Percentiles rank a stretch among this genome's conserved stretches.
phyloP scores from a whole-genome alignment of 2,888 invertebrate genomes.

The Eurytoma californica region DNA sequence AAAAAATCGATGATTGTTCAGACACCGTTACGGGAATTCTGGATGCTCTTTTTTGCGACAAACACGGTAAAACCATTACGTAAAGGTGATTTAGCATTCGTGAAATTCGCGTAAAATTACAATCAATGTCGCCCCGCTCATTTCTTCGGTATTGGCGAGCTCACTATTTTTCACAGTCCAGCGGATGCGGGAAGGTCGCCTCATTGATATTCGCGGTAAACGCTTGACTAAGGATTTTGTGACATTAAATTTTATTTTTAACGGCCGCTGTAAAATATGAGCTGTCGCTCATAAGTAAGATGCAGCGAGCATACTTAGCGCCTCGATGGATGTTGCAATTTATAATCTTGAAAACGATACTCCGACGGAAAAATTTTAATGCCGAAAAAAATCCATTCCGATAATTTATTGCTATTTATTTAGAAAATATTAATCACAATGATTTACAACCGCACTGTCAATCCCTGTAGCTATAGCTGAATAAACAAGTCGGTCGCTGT shows the following conservation, averaged over 20 bases:
- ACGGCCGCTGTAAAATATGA: no score
- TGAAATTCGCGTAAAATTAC: conserved; percentile 31
- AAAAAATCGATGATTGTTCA: conserved; percentile 19
- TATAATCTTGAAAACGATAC: no score
- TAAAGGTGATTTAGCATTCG: conserved; percentile 30
- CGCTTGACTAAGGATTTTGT: conserved; percentile 3
- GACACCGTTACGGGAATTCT: conserved; percentile 13
- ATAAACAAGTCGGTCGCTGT: no score
- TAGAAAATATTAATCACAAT: no score
- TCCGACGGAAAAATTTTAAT: no score
- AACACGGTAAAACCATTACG: conserved; percentile 21
- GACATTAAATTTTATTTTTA: background rate
- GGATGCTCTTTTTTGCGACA: conserved; percentile 4
- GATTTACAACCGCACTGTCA: no score
- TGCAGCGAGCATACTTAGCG: no score
- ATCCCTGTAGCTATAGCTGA: no score
- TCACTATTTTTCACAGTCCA: conserved; percentile 38
- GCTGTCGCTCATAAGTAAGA: background rate
- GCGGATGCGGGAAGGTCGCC: conserved; percentile 29
- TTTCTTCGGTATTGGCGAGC: conserved; percentile 14
- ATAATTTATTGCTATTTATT: no score
- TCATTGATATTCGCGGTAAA: conserved; percentile 11
- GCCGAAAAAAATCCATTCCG: no score
- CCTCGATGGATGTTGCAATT: no score
- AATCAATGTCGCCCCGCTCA: conserved; percentile 28